These are phyloP conservation scores for Anastrepha obliqua DNA, from an alignment of 1,140 invertebrate species.

Conservation along the genomic window DNA sequence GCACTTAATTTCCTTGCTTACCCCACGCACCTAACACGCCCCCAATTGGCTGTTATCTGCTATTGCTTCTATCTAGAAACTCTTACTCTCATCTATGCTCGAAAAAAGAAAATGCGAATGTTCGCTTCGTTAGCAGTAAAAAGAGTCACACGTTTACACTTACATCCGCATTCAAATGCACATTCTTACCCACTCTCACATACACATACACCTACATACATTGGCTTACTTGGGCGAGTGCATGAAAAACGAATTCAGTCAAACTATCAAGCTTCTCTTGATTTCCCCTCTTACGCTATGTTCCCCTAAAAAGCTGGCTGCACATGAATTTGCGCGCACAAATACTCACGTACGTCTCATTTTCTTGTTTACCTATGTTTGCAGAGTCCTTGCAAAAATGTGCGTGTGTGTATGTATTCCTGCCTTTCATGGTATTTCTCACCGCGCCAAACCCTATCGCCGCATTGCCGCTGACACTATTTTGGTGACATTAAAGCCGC, in stretches of 20 bases:
- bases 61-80: not conserved
- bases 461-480: not conserved
- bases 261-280: not conserved
- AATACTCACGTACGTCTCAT: not conserved
- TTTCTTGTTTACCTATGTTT: not conserved
- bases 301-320: not conserved
- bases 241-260: not conserved
- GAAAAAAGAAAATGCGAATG: constrained; percentile 1
- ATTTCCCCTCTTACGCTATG: not conserved
- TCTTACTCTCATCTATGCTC: not conserved
- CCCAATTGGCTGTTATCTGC: not conserved
- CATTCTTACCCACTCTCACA: not conserved
- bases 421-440: not conserved
- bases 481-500: not conserved
- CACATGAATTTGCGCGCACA: too few relatives aligned
- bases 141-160: not conserved
- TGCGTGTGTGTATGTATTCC: too few relatives aligned
- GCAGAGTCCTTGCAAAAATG: too few relatives aligned
- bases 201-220: not conserved
- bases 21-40: not conserved
- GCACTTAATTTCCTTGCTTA: constrained; percentile 25
- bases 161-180: not conserved
- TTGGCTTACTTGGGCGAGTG: not conserved
- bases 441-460: not conserved
- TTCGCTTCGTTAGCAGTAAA: constrained; percentile 23